Evolutionary conservation across 1,140 invertebrate species (phyloP).

Genomic region (Drosophila nannoptera): DNA sequence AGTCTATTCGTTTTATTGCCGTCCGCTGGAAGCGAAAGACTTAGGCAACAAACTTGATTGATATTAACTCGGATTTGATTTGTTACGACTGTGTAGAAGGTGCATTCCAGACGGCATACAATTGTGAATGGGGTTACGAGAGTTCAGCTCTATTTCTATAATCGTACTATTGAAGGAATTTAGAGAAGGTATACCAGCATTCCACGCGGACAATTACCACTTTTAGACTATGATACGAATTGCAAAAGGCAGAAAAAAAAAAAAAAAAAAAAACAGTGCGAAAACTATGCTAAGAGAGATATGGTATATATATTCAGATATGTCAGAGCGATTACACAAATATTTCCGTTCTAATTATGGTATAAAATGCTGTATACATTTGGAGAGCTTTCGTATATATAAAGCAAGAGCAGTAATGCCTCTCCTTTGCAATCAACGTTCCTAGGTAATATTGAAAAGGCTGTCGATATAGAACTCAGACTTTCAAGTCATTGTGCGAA

Average conservation of each 20-base stretch:
- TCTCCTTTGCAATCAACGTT: too few species aligned
- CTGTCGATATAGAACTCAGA: too few species aligned
- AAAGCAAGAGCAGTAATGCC: too few species aligned
- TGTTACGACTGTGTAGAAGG: not conserved
- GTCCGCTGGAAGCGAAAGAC: conserved; percentile 30
- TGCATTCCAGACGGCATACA: not conserved
- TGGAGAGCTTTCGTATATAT: too few species aligned
- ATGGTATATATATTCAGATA: too few species aligned
- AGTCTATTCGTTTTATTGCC: conserved; percentile 14
- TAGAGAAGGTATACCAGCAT: conserved; percentile 3
- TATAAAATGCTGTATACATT: too few species aligned
- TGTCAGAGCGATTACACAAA: too few species aligned
- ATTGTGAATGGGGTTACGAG: conserved; percentile 3
- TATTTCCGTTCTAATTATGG: too few species aligned
- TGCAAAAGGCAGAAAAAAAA: not conserved
- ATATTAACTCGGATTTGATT: not conserved
- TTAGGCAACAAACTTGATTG: conserved; percentile 34
- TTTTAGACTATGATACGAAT: not conserved
- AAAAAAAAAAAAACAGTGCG: not conserved
- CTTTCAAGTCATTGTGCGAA: too few species aligned
- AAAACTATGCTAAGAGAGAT: too few species aligned
- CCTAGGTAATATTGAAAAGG: too few species aligned
- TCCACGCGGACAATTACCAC: conserved; percentile 9
- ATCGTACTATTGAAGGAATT: not conserved
- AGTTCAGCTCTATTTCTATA: conserved; percentile 23